Percentiles rank a stretch among this genome's conserved stretches.
Evolutionary conservation across 2,888 invertebrate genomes (phyloP).

Genomic region (Drosophila neonasuta): DNA sequence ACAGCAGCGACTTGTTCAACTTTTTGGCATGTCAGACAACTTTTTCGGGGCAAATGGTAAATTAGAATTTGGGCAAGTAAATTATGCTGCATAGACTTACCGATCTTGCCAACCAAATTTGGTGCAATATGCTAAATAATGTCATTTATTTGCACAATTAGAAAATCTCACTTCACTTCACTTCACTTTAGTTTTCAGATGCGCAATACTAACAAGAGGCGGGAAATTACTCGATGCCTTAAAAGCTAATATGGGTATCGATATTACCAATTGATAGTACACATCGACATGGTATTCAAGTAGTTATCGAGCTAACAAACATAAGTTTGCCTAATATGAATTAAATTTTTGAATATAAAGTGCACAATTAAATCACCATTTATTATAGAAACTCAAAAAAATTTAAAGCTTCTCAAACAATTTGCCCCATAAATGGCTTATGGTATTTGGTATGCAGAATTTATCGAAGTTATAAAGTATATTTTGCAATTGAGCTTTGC

Average conservation of each 20-base stretch:
- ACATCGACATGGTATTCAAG: neutral
- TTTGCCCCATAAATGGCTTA: too few species aligned
- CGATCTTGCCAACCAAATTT: neutral
- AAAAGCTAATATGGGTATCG: neutral
- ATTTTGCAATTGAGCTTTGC: neutral
- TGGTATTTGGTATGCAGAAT: too few species aligned
- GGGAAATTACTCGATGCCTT: neutral
- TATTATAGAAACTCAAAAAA: too few species aligned
- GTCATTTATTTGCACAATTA: neutral
- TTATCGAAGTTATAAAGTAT: neutral
- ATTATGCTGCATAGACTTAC: neutral
- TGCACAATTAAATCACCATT: too few species aligned
- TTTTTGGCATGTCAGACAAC: constrained; percentile 29
- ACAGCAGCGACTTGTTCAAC: constrained; percentile 17
- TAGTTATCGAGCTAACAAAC: neutral
- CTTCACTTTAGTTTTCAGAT: neutral
- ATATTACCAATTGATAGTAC: neutral
- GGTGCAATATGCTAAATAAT: neutral
- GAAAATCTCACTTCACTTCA: neutral
- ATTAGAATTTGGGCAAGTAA: constrained; percentile 9
- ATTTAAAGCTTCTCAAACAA: too few species aligned
- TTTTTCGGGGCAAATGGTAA: constrained; percentile 3
- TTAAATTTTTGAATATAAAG: too few species aligned
- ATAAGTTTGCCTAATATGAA: neutral
- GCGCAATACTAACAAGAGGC: neutral